phyloP scores from a whole-genome alignment of 2,113 vertebrate genomes.

The Typhlomys cinereus region DNA sequence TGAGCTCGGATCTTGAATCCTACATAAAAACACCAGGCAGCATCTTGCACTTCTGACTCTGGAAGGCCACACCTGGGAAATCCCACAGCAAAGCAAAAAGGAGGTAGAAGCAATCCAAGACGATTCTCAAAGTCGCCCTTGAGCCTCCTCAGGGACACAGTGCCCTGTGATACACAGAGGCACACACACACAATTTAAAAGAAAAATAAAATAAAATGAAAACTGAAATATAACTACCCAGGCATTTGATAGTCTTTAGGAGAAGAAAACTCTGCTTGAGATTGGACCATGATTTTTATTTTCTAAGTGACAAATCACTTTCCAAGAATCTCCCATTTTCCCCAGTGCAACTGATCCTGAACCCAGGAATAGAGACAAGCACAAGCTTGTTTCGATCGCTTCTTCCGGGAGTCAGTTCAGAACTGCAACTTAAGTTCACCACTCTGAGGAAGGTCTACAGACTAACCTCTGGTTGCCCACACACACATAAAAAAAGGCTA shows the following conservation, averaged over 20 bases:
- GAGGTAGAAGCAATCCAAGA: no score
- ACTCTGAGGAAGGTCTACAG: background rate
- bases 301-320: constrained; percentile 39
- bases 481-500: background rate
- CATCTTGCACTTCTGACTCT: no score
- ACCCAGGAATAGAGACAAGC: background rate
- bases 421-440: background rate
- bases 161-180: no score
- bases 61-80: no score
- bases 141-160: no score
- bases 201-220: no score
- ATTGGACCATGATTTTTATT: constrained; percentile 33
- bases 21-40: no score
- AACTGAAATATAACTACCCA: background rate
- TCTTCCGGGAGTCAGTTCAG: background rate
- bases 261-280: background rate
- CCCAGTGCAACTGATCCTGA: background rate
- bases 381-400: background rate
- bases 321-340: background rate
- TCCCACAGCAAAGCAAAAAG: no score
- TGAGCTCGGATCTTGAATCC: no score
- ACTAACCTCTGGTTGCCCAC: background rate
- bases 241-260: background rate
- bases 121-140: no score
- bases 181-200: no score